Conservation (phyloP, 53 echinoderm and acorn worm species). For the Astropecten irregularis region DNA sequence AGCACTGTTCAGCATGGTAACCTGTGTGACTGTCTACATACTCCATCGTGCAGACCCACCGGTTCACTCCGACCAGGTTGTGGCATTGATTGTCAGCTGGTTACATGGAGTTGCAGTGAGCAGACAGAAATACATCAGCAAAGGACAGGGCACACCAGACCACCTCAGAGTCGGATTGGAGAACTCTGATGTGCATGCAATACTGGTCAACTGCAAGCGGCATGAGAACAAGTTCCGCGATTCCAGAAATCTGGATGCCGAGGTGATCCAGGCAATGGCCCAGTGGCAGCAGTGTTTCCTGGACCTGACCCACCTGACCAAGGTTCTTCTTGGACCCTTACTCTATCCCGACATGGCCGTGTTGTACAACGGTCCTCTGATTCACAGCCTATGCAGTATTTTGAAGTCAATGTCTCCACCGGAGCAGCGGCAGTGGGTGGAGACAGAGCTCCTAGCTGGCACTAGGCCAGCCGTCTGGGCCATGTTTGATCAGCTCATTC, state of each 20-base stretch:
- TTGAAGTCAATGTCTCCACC: slow-evolving; percentile 23
- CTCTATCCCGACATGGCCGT: slow-evolving; percentile 61
- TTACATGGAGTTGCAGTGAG: slow-evolving; percentile 48
- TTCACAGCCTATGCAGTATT: slow-evolving; percentile 65
- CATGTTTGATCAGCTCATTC: slow-evolving; percentile 15
- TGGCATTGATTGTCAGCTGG: slow-evolving; percentile 67
- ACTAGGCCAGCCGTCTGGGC: not conserved
- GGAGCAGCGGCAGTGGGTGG: slow-evolving; percentile 8
- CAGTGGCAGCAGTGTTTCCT: slow-evolving; percentile 78
- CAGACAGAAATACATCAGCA: not conserved
- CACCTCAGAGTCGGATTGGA: slow-evolving; percentile 20
- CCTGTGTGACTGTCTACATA: slow-evolving; percentile 2
- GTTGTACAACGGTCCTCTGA: slow-evolving; percentile 74
- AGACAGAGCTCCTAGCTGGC: not conserved
- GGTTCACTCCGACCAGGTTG: slow-evolving; percentile 36
- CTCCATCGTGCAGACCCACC: slow-evolving; percentile 14
- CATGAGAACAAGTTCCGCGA: slow-evolving; percentile 20
- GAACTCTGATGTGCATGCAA: slow-evolving; percentile 46
- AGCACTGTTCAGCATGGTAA: slow-evolving; percentile 4
- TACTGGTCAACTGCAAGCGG: slow-evolving; percentile 8
- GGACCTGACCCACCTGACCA: slow-evolving; percentile 60
- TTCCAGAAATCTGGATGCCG: slow-evolving; percentile 35
- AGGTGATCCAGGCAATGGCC: slow-evolving; percentile 70
- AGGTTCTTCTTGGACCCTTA: slow-evolving; percentile 59
- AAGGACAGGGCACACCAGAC: not conserved